Evolutionary conservation across 1,140 invertebrate genomes (phyloP).

Genomic region (Sipha flava): DNA sequence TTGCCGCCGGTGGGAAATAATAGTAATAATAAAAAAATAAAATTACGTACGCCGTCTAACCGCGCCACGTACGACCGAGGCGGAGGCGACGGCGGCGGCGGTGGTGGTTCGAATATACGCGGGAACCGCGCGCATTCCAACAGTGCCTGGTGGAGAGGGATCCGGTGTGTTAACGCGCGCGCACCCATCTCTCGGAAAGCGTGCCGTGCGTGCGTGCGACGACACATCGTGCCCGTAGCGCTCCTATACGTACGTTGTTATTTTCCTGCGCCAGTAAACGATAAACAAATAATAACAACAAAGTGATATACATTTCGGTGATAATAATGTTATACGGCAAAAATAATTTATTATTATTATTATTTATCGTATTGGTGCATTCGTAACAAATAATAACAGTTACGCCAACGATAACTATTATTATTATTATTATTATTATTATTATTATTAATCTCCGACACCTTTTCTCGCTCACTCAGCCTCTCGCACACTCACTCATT

Average conservation of each 20-base stretch:
- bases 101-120: not conserved
- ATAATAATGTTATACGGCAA: not conserved
- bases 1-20: too few species aligned
- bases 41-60: too few species aligned
- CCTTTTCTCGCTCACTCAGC: too few species aligned
- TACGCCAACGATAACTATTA: too few species aligned
- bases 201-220: not conserved
- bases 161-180: not conserved
- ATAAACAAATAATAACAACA: slow-evolving; percentile 3
- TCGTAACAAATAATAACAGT: too few species aligned
- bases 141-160: not conserved
- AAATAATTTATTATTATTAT: not conserved
- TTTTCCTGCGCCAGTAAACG: not conserved
- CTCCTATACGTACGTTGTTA: not conserved
- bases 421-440: too few species aligned
- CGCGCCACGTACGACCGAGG: too few species aligned
- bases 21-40: too few species aligned
- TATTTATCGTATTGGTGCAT: not conserved
- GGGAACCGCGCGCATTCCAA: not conserved
- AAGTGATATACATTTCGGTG: not conserved
- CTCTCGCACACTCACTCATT: too few species aligned
- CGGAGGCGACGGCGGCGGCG: too few species aligned
- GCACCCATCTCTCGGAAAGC: too few species aligned
- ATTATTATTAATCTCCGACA: too few species aligned
- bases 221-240: not conserved